A percentile compares a stretch with the other conserved stretches of the same genome.
Evolutionary conservation across 2,113 vertebrate species (phyloP).

Genomic region (Taxidea taxus): DNA sequence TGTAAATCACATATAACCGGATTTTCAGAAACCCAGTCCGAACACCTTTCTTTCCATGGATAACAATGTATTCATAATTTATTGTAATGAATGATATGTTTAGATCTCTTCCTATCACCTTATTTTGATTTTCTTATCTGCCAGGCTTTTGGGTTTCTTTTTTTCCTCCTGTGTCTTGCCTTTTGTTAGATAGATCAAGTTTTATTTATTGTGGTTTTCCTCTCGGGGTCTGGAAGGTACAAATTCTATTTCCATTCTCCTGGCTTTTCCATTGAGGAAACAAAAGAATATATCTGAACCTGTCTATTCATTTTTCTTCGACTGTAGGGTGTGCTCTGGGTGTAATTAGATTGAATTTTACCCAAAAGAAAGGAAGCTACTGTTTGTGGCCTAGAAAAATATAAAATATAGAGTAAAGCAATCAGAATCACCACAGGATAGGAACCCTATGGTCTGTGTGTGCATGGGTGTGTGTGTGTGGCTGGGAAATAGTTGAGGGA

Average conservation of each 20-base stretch:
- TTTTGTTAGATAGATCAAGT: not conserved
- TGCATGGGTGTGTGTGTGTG: not conserved
- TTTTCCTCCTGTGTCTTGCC: not conserved
- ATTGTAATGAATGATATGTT: not conserved
- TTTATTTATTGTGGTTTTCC: conserved; percentile 14
- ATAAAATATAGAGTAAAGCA: conserved; percentile 39
- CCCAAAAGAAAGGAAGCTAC: not conserved
- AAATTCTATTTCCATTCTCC: not conserved
- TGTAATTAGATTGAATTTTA: conserved; percentile 38
- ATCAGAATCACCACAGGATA: conserved; percentile 58
- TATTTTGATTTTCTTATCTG: not conserved
- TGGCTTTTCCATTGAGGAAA: not conserved
- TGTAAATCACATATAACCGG: not conserved
- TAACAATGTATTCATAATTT: not conserved
- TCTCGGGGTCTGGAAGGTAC: not conserved
- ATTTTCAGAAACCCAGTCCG: not conserved
- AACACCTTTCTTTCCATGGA: not conserved
- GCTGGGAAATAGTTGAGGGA: not conserved
- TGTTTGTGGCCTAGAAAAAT: conserved; percentile 26
- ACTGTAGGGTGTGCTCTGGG: not conserved
- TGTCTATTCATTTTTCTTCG: not conserved
- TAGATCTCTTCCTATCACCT: not conserved
- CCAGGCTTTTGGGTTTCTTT: not conserved
- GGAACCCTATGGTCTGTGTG: not conserved
- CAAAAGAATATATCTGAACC: not conserved